Base-by-base conservation (phyloP, 1,140 invertebrate genomes). In the Vollenhovia emeryi region DNA sequence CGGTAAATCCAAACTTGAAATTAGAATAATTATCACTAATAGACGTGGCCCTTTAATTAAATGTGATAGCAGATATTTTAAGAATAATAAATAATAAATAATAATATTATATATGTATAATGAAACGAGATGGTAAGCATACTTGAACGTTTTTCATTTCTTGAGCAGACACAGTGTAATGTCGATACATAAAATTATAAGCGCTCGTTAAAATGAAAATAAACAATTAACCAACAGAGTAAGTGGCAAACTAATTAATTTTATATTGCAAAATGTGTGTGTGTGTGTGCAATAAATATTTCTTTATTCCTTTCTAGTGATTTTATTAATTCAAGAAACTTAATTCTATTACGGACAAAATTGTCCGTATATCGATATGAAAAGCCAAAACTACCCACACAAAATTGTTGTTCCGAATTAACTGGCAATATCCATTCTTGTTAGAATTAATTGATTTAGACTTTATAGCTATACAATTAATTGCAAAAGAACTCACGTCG, bases 181-280 rank as follows among this genome's bases (percentile, higher is more conserved):
- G n/a, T n/a, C n/a, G n/a, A n/a, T n/a, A n/a, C n/a, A 64, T 64
- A 64, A 21, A 64, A 64, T 33, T 62, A 15, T n/a, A 62, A 57
- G 9, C n/a, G 27, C 15, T 40, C 11, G 3, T n/a, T n/a, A 64
- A 36, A 62, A 18, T n/a, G 8, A 33, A 60, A 30, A 6, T 33
- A 33, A 33, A 60, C 8, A 36, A 11, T 36, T 64, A 33, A 36
- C 36, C 6, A 36, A n/a, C n/a, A 64, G 4, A 64, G 1, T 36
- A 4, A 36, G 1, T 36, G 36, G 36, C 30, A 64, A 9, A 21
- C 11, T n/a, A 21, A 64, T 64, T 64, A 9, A 64, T 64, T 36
- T 8, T 36, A 36, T 36, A 33, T n/a, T n/a, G n/a, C n/a, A n/a
- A n/a, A n/a, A n/a, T n/a, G n/a, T n/a, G n/a, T n/a, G n/a, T n/a